Percentiles rank a stretch among this genome's conserved stretches.
These are phyloP conservation scores for Spodoptera frugiperda DNA, from an alignment of 1,140 invertebrate genomes.

Conservation along the genomic window DNA sequence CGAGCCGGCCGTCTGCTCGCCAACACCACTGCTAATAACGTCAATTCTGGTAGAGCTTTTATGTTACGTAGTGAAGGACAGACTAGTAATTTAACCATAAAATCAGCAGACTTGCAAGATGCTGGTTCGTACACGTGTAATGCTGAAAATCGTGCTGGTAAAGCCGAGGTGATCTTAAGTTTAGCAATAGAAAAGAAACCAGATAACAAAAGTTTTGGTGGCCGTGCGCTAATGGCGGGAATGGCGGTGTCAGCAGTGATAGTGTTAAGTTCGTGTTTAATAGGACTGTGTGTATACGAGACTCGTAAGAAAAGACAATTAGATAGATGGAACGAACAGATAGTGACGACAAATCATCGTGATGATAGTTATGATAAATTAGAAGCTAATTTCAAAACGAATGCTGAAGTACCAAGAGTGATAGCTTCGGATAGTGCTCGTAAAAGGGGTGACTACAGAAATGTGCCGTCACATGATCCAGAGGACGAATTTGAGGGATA, in stretches of 20 bases:
- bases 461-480: constrained; percentile 89
- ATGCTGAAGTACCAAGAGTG: constrained; percentile 77
- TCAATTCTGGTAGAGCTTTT: constrained; percentile 80
- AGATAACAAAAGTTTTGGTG: constrained; percentile 87
- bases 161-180: constrained; percentile 90
- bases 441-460: constrained; percentile 90
- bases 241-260: constrained; percentile 83
- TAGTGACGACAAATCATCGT: constrained; percentile 86
- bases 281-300: constrained; percentile 80
- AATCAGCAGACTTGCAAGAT: constrained; percentile 89
- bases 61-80: constrained; percentile 80
- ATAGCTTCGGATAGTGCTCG: constrained; percentile 72
- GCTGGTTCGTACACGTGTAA: constrained; percentile 91
- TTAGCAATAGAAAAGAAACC: constrained; percentile 88
- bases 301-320: constrained; percentile 81
- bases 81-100: constrained; percentile 90
- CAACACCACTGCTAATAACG: constrained; percentile 84
- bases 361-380: constrained; percentile 92
- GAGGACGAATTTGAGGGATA: constrained; percentile 87
- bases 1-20: constrained; percentile 86
- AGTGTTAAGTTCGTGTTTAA: constrained; percentile 80
- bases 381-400: constrained; percentile 88
- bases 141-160: constrained; percentile 92
- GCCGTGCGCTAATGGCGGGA: constrained; percentile 87
- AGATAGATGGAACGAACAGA: constrained; percentile 86